Evolutionary conservation across 2,113 vertebrate genomes (phyloP).

Genomic region (Chamaea fasciata): DNA sequence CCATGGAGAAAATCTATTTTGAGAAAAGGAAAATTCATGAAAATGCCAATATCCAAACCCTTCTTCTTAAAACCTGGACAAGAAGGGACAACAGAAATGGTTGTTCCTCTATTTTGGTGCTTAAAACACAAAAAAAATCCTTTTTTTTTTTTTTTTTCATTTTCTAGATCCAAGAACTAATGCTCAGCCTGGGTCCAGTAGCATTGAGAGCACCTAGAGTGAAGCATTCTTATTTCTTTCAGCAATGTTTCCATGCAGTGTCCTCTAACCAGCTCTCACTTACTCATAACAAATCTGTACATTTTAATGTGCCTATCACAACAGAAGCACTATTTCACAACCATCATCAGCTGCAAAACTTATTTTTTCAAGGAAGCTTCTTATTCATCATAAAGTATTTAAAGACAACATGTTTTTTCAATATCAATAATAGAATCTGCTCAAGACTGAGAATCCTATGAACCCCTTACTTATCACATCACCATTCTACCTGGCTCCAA

Average conservation of each 20-base stretch:
- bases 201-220: background rate
- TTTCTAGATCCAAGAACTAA: background rate
- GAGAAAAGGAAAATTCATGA: background rate
- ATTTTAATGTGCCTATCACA: background rate
- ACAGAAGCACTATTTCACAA: background rate
- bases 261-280: background rate
- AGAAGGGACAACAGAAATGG: background rate
- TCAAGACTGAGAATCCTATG: background rate
- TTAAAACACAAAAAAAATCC: background rate
- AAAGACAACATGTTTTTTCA: background rate
- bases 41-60: background rate
- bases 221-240: background rate
- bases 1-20: background rate
- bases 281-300: background rate
- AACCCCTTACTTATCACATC: background rate
- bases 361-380: background rate
- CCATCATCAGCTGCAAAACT: background rate
- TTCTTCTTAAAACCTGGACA: background rate
- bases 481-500: background rate
- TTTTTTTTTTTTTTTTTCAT: accelerated
- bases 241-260: background rate
- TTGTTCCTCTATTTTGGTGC: background rate
- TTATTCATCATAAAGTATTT: background rate
- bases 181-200: background rate
- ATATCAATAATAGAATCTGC: background rate